phyloP scores from a whole-genome alignment of 1,140 invertebrate genomes.

The Anastrepha obliqua region DNA sequence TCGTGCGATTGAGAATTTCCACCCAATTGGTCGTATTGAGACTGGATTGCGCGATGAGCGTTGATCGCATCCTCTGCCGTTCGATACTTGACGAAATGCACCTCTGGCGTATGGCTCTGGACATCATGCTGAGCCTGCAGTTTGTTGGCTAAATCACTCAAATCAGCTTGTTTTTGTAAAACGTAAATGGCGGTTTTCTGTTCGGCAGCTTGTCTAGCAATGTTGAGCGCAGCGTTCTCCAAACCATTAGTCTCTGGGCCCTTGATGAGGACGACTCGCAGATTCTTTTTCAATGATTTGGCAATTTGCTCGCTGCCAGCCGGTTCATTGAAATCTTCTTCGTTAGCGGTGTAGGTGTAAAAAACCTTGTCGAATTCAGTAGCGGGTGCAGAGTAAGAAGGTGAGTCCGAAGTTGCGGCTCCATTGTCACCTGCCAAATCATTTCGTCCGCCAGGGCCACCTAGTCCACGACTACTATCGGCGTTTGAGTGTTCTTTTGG shows the following conservation, averaged over 20 bases:
- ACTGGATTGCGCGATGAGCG: conserved; percentile 67
- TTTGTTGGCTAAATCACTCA: conserved; percentile 66
- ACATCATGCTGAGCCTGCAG: conserved; percentile 63
- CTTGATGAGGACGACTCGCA: conserved; percentile 69
- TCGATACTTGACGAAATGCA: conserved; percentile 72
- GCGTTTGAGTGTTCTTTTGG: conserved; percentile 65
- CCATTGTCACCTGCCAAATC: neutral
- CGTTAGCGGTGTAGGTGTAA: conserved; percentile 66
- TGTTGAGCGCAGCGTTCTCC: conserved; percentile 65
- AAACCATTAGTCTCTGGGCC: conserved; percentile 66
- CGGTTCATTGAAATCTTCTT: conserved; percentile 66
- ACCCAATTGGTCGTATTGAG: conserved; percentile 69
- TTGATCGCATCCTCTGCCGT: conserved; percentile 69
- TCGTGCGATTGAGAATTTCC: conserved; percentile 63
- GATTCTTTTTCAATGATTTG: conserved; percentile 62
- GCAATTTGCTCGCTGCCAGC: conserved; percentile 62
- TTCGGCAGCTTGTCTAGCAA: conserved; percentile 68
- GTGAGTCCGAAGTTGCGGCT: conserved; percentile 54
- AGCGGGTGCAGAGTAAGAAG: conserved; percentile 59
- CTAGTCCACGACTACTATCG: conserved; percentile 53
- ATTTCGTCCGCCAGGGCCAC: neutral
- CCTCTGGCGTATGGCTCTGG: conserved; percentile 65
- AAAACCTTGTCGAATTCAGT: conserved; percentile 67
- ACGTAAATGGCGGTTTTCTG: conserved; percentile 69
- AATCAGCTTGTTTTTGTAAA: conserved; percentile 68